Conservation (phyloP, 2,113 vertebrate species). For the Synodontis membranacea region DNA sequence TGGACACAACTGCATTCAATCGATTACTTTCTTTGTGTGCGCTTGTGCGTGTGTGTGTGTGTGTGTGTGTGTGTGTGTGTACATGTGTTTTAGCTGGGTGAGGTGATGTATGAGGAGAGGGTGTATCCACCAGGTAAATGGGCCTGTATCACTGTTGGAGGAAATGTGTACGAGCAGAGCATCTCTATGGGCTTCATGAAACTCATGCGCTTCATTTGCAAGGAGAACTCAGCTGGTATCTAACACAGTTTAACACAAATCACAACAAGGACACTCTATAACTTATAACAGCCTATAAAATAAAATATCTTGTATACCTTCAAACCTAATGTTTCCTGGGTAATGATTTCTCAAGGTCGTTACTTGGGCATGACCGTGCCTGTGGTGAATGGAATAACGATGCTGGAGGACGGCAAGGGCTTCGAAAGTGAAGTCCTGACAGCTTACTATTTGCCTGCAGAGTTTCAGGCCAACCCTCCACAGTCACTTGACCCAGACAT, state of each 20-base stretch:
- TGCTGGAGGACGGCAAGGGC: slow-evolving; percentile 67
- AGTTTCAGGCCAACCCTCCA: slow-evolving; percentile 74
- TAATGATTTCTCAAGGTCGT: slow-evolving; percentile 61
- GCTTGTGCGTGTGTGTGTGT: not conserved
- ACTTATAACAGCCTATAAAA: too few species aligned
- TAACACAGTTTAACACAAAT: not conserved
- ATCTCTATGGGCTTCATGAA: slow-evolving; percentile 87
- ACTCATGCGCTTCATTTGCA: slow-evolving; percentile 87
- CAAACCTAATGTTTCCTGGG: not conserved
- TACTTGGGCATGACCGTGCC: slow-evolving; percentile 83
- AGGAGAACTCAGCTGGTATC: slow-evolving; percentile 83
- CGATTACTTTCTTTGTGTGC: not conserved
- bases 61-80: slow-evolving; percentile 34
- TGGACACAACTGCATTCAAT: not conserved
- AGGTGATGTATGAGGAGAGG: slow-evolving; percentile 77
- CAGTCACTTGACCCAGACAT: slow-evolving; percentile 74
- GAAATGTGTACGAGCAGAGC: slow-evolving; percentile 83
- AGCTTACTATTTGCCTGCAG: slow-evolving; percentile 74
- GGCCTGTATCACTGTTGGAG: slow-evolving; percentile 74
- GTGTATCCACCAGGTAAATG: slow-evolving; percentile 79
- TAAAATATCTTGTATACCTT: not conserved
- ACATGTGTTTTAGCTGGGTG: slow-evolving; percentile 70
- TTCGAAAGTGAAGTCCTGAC: slow-evolving; percentile 76
- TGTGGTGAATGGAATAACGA: slow-evolving; percentile 73
- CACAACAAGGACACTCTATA: not conserved